phyloP scores from a whole-genome alignment of 2,888 invertebrate species.

The Coenonympha arcania region DNA sequence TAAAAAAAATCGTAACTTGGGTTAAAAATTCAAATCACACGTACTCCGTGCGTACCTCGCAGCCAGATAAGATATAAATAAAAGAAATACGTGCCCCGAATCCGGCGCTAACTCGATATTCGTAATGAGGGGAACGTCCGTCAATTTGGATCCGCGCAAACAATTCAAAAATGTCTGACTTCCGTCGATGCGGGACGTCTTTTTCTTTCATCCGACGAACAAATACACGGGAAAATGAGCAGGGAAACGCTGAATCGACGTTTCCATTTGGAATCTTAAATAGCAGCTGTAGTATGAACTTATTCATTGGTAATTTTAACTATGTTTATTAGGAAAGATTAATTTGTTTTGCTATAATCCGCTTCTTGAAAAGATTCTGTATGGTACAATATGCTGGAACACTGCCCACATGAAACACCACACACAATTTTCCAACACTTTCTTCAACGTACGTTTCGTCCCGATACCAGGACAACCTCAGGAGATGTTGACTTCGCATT shows the following conservation, averaged over 20 bases:
- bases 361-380: too few relatives aligned
- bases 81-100: constrained; percentile 29
- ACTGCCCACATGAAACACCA: too few relatives aligned
- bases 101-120: constrained; percentile 31
- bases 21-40: constrained; percentile 14
- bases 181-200: constrained; percentile 15
- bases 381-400: too few relatives aligned
- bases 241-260: neutral
- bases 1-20: neutral
- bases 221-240: constrained; percentile 15
- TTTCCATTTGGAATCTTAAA: neutral
- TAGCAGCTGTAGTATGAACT: too few relatives aligned
- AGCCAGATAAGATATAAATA: constrained; percentile 17
- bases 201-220: constrained; percentile 37
- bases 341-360: too few relatives aligned
- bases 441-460: too few relatives aligned
- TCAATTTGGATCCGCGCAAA: constrained; percentile 48
- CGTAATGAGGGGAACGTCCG: constrained; percentile 43
- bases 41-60: constrained; percentile 7
- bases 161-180: constrained; percentile 37
- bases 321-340: too few relatives aligned
- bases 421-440: too few relatives aligned
- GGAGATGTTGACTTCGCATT: too few relatives aligned
- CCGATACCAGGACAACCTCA: too few relatives aligned
- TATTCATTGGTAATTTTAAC: too few relatives aligned